Conservation (phyloP, 1,140 invertebrate species). For the Melanaphis sacchari region DNA sequence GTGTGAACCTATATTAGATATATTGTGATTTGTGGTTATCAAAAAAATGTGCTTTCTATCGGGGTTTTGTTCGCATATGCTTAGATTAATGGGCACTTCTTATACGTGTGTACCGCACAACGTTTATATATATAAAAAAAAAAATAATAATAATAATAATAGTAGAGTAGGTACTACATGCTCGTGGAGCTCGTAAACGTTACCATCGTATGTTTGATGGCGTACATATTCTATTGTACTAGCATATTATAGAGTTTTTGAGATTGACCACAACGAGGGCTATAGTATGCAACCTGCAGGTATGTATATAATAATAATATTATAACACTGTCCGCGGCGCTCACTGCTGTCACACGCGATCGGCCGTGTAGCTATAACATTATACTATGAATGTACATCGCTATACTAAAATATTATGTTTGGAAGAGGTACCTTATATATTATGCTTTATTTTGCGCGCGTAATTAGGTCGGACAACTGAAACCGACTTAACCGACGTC, state of each 20-base stretch:
- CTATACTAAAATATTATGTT: neutral
- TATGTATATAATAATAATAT: too few species aligned
- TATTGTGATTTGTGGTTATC: neutral
- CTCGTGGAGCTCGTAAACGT: neutral
- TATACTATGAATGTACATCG: neutral
- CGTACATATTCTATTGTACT: too few species aligned
- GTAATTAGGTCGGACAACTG: slow-evolving; percentile 25
- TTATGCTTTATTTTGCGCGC: neutral
- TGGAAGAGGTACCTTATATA: neutral
- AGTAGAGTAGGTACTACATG: neutral
- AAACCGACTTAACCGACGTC: slow-evolving; percentile 22
- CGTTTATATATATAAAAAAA: neutral
- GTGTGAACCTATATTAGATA: neutral
- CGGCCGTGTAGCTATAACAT: neutral
- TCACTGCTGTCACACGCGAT: slow-evolving; percentile 18
- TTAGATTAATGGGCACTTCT: neutral
- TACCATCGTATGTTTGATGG: neutral
- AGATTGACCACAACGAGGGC: neutral
- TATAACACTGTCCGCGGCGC: neutral
- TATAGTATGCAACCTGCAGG: slow-evolving; percentile 9
- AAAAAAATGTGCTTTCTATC: slow-evolving; percentile 11
- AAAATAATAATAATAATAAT: neutral
- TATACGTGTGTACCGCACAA: neutral
- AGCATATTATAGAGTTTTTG: neutral
- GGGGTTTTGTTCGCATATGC: neutral